phyloP scores from a whole-genome alignment of 2,113 vertebrate genomes.

The Desmodus rotundus region DNA sequence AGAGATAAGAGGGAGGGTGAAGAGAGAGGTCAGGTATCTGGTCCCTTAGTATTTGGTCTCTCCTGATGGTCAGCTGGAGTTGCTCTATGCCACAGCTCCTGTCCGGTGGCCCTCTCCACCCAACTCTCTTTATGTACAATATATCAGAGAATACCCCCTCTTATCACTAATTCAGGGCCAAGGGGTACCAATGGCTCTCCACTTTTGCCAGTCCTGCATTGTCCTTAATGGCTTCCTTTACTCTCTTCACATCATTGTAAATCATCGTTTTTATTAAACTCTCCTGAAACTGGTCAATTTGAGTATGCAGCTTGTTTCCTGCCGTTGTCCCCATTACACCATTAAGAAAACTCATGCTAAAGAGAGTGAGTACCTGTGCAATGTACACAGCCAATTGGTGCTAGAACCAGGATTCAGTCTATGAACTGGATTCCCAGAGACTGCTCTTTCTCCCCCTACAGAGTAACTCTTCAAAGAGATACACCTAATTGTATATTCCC shows the following conservation, averaged over 20 bases:
- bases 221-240: background rate
- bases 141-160: background rate
- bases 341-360: background rate
- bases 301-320: background rate
- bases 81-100: background rate
- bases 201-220: background rate
- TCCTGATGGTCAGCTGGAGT: background rate
- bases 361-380: background rate
- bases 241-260: background rate
- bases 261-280: background rate
- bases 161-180: background rate
- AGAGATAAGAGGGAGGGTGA: background rate
- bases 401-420: too few relatives aligned
- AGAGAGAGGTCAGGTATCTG: too few relatives aligned
- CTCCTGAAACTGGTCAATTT: background rate
- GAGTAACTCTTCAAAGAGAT: background rate
- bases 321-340: background rate
- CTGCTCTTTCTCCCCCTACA: background rate
- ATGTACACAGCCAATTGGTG: background rate
- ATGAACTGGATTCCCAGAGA: background rate
- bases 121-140: background rate
- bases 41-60: background rate
- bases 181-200: background rate
- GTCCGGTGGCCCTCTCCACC: background rate
- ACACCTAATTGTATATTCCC: background rate